phyloP scores from a whole-genome alignment of 2,888 invertebrate species.

The Drosophila yooni region DNA sequence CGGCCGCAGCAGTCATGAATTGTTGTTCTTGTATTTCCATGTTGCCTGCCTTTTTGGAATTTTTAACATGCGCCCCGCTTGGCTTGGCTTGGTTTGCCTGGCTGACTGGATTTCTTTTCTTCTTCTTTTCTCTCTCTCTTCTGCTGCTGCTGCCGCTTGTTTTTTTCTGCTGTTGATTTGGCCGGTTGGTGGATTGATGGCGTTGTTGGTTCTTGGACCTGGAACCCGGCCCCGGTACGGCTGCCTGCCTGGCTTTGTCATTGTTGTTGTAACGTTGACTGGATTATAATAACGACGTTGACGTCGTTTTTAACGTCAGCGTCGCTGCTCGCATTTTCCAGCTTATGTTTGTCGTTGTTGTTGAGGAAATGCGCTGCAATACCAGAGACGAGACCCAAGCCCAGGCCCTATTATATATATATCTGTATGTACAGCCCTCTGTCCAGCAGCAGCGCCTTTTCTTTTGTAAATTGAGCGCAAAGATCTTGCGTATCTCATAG shows the following conservation, averaged over 20 bases:
- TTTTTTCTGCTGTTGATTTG: conserved; percentile 35
- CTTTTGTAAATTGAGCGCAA: conserved; percentile 61
- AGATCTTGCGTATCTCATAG: conserved; percentile 63
- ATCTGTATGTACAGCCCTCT: conserved; percentile 32
- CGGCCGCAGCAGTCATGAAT: conserved; percentile 57
- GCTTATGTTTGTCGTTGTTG: conserved; percentile 54
- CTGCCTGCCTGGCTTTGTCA: conserved; percentile 23
- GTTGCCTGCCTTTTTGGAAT: conserved; percentile 69
- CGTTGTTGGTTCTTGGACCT: conserved; percentile 62
- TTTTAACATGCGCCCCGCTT: conserved; percentile 75
- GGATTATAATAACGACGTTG: conserved; percentile 72
- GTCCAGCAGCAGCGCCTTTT: conserved; percentile 43
- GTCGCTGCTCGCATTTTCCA: conserved; percentile 72
- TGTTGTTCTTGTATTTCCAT: conserved; percentile 79
- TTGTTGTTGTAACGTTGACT: conserved; percentile 60
- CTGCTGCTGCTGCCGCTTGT: not conserved
- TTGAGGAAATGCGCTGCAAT: conserved; percentile 67
- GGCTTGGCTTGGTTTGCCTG: conserved; percentile 50
- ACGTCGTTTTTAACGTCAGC: conserved; percentile 18
- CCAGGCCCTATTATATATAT: conserved; percentile 46
- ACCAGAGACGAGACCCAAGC: conserved; percentile 28
- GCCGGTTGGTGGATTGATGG: conserved; percentile 65
- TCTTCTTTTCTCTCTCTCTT: conserved; percentile 3
- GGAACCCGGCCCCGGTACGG: conserved; percentile 45
- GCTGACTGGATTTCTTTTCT: conserved; percentile 42